These are phyloP conservation scores for Tetrapedia diversipes DNA, from an alignment of 2,888 invertebrate species.

Conservation along the genomic window DNA sequence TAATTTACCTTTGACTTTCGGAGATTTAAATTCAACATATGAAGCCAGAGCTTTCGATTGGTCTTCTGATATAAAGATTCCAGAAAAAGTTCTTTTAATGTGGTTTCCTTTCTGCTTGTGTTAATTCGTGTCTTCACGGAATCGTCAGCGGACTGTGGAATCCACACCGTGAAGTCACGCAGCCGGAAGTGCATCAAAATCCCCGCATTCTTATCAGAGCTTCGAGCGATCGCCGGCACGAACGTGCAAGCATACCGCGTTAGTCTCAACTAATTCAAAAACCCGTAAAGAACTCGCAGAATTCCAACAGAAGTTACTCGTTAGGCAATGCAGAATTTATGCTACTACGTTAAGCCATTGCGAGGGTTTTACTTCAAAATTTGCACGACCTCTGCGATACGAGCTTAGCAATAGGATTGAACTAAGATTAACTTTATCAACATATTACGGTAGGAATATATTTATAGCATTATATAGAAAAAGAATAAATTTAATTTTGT, in stretches of 20 bases:
- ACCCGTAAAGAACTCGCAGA: constrained; percentile 18
- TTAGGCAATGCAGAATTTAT: neutral
- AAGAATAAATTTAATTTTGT: no score
- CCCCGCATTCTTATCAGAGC: constrained; percentile 49
- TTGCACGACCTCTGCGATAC: no score
- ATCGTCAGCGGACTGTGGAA: constrained; percentile 14
- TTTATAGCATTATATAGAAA: no score
- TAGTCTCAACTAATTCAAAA: constrained; percentile 27
- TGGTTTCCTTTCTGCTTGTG: constrained; percentile 21
- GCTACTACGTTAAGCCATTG: no score
- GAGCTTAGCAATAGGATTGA: no score
- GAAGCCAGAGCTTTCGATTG: no score
- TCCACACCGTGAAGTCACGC: constrained; percentile 55
- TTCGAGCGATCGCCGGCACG: constrained; percentile 38
- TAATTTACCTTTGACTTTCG: no score
- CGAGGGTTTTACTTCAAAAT: constrained; percentile 1
- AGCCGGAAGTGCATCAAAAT: constrained; percentile 55
- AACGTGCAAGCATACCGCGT: constrained; percentile 20
- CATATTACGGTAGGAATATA: no score
- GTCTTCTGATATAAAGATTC: no score
- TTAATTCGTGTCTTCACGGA: constrained; percentile 43
- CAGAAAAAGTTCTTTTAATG: neutral
- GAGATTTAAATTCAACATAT: no score
- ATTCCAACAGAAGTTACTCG: constrained; percentile 9
- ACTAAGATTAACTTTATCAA: no score